Percentiles rank a stretch among this genome's conserved stretches.
These are phyloP conservation scores for Telmatherina bonti DNA, from an alignment of 2,797 vertebrate species.

Conservation along the genomic window DNA sequence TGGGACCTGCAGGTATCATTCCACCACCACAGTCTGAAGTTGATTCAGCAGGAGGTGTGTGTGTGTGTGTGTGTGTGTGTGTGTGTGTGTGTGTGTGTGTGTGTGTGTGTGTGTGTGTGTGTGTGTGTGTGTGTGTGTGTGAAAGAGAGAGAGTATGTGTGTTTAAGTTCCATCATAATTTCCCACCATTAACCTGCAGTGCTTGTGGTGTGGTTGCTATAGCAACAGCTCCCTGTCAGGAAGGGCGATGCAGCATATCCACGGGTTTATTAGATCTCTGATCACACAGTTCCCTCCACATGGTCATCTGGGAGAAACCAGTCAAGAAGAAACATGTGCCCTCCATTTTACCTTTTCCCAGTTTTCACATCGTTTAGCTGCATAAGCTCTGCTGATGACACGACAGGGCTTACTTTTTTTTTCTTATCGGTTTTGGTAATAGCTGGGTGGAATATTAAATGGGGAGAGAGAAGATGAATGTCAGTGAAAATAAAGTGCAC, in stretches of 20 bases:
- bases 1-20: slow-evolving; percentile 7
- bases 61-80: slow-evolving; percentile 14
- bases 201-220: slow-evolving; percentile 73
- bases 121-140: slow-evolving; percentile 9
- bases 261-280: slow-evolving; percentile 79
- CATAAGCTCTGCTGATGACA: slow-evolving; percentile 30
- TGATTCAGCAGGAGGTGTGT: slow-evolving; percentile 44
- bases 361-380: slow-evolving; percentile 47
- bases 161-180: slow-evolving; percentile 65
- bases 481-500: slow-evolving; percentile 25
- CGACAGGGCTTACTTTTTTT: slow-evolving; percentile 37
- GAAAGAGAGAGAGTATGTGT: no score
- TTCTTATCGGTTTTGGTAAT: slow-evolving; percentile 24
- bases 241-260: slow-evolving; percentile 76
- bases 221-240: slow-evolving; percentile 72
- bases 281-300: slow-evolving; percentile 76
- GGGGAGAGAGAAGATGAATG: slow-evolving; percentile 22
- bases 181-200: slow-evolving; percentile 76
- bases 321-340: slow-evolving; percentile 53
- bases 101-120: slow-evolving; percentile 24
- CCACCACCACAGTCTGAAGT: slow-evolving; percentile 34
- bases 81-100: slow-evolving; percentile 14
- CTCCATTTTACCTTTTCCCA: slow-evolving; percentile 63
- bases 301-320: slow-evolving; percentile 71
- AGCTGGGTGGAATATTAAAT: slow-evolving; percentile 33